phyloP scores from a whole-genome alignment of 2,888 invertebrate genomes.

The Apamea crenata region DNA sequence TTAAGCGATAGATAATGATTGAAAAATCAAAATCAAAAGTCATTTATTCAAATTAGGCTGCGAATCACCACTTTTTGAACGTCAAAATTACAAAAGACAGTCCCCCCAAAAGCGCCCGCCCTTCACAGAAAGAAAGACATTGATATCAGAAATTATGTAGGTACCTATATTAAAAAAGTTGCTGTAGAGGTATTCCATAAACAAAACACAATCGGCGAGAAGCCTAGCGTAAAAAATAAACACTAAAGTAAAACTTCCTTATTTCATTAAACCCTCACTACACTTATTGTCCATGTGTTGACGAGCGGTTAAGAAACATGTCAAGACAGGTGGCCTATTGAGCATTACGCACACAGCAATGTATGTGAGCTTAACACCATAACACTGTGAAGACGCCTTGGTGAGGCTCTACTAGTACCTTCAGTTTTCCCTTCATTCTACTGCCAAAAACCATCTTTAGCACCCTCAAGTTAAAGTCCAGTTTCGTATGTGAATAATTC shows the following conservation, averaged over 20 bases:
- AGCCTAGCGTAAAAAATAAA: not conserved
- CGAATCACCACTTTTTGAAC: no score
- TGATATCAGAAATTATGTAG: not conserved
- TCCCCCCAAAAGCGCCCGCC: no score
- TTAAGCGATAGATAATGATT: not conserved
- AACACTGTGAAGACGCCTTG: conserved; percentile 65
- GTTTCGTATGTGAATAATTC: conserved; percentile 53
- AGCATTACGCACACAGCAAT: conserved; percentile 61
- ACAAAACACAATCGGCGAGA: not conserved
- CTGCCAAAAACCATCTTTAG: conserved; percentile 57
- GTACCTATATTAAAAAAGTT: not conserved
- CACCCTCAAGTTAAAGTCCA: conserved; percentile 39
- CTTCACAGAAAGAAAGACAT: no score
- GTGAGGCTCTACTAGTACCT: conserved; percentile 60
- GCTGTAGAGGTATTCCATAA: not conserved
- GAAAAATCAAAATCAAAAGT: no score
- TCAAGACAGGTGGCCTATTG: conserved; percentile 71
- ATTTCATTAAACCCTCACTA: conserved; percentile 18
- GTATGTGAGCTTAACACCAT: conserved; percentile 58
- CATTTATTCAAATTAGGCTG: no score
- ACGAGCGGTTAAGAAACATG: conserved; percentile 55
- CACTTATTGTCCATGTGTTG: conserved; percentile 42
- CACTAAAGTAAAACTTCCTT: conserved; percentile 19
- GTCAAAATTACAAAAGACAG: no score
- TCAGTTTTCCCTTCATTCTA: conserved; percentile 55